Evolutionary conservation across 2,888 invertebrate genomes (phyloP).

Genomic region (Pollenia griseotomentosa): DNA sequence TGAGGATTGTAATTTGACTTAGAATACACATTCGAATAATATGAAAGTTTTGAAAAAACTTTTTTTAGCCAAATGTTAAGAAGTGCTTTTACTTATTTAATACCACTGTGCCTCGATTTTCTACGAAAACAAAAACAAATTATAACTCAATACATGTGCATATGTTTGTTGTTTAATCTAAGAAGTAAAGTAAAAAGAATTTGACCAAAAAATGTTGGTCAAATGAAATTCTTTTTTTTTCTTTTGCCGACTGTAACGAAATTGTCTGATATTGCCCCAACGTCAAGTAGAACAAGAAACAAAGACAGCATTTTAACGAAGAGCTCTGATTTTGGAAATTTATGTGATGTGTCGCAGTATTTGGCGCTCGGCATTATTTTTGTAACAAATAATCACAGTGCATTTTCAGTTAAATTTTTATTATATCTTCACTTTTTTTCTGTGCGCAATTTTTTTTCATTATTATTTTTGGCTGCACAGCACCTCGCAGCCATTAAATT

Average conservation of each 20-base stretch:
- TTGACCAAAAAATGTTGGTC: slow-evolving; percentile 42
- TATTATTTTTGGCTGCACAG: slow-evolving; percentile 7
- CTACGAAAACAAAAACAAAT: slow-evolving; percentile 13
- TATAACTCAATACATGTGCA: slow-evolving; percentile 16
- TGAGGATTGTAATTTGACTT: too few species aligned
- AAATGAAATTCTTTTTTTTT: slow-evolving; percentile 18
- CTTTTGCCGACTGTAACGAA: slow-evolving; percentile 2
- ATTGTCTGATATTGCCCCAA: slow-evolving; percentile 40
- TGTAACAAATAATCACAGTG: slow-evolving; percentile 65
- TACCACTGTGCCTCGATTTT: neutral
- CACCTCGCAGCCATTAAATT: slow-evolving; percentile 37
- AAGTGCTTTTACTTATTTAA: too few species aligned
- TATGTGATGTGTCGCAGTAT: slow-evolving; percentile 81
- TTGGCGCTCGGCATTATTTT: slow-evolving; percentile 81
- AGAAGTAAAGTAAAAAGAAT: neutral
- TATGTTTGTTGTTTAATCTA: neutral
- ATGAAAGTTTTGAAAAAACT: too few species aligned
- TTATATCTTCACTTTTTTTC: slow-evolving; percentile 8
- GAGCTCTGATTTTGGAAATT: slow-evolving; percentile 74
- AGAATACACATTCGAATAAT: too few species aligned
- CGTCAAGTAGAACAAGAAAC: slow-evolving; percentile 28
- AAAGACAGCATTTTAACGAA: slow-evolving; percentile 58
- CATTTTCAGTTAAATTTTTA: slow-evolving; percentile 48
- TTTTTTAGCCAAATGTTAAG: too few species aligned
- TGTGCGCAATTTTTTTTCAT: neutral